Evolutionary conservation across 1,140 invertebrate genomes (phyloP), one percentile per base, ranked within the genome.

Genomic region (Dufourea novaeangliae): DNA sequence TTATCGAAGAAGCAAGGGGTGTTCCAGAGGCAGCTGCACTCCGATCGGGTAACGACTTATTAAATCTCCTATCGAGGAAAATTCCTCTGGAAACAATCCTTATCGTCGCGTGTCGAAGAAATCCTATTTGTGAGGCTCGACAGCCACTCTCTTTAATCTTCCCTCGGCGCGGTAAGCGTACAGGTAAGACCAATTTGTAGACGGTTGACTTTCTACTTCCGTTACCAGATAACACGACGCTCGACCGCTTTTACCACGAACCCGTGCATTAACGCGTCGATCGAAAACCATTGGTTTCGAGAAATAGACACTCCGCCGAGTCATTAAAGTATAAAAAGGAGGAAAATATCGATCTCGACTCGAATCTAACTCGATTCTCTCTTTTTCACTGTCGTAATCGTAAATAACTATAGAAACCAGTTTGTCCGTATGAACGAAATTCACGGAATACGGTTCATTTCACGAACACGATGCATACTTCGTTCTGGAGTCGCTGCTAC

Each of bases 141-240:
- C 64, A 22, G 25, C n/a, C 59, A 39, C 59, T 62, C 32, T 22
- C 59, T 25, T 62, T 62, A 62, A 62, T 80, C 63, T 64, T 80
- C 54, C 70, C 14, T 10, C 69, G 27, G n/a, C 67, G 34, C 34
- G 17, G 62, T 29, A 29, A 34, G 61, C 63, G 57, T 50, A 64
- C 54, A 34, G 37, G 41, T 29, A 32, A 50, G 56, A 50, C 62
- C 78, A 80, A 82, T 82, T 82, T 80, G 73, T 62, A 63, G 63
- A 73, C 54, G 63, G 46, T 69, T 70, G 29, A 61, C 25, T 32
- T 76, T 61, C 66, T 64, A 61, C n/a, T 71, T 71, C 69, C 66
- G 46, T 54, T 56, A 32, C 14, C 22, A 25, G 69, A 61, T 71
- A 71, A 34, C 27, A 29, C 2, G 54, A 41, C 17, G n/a, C 12